Base-by-base conservation (phyloP, 2,797 vertebrate genomes). In the Podarcis siculus region DNA sequence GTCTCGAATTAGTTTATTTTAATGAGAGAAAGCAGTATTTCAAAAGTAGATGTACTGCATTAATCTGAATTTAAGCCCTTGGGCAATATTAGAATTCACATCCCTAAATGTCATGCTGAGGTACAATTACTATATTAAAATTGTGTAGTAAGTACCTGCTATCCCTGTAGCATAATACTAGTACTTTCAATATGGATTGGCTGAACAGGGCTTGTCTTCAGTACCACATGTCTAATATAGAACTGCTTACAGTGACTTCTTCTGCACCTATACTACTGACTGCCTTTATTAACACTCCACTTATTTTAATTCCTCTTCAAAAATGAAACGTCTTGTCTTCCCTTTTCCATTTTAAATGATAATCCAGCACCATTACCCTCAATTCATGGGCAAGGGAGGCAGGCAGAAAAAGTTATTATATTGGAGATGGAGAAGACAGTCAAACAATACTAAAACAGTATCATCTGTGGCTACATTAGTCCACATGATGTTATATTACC, bases 101-200 rank as follows among this genome's bases (percentile, higher is more conserved):
- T 32, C 75, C 84, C 8, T 80, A 15, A 85, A n/a, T 83, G 37
- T 86, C 88, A 86, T 76, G 85, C 42, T 91, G 82, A 30, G 89
- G 91, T 90, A 83, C 85, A 93, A 93, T 86, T 94, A 94, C 94
- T 79, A 84, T 66, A 91, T 92, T 93, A 90, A 85, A 95, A 92
- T 78, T 76, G 92, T 72, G 82, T 90, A 90, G 88, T 86, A 94
- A 95, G 93, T 93, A 94, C 17, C 69, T 87, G 67, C 39, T 79
- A 86, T 49, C 23, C 81, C 87, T 88, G 35, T 37, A 93, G 83
- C 1, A 9, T 8, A 82, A 86, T 85, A 67, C 82, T 61, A 82
- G 4, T 35, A 30, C 71, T 91, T 89, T 91, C 84, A 71, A 88
- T 93, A 89, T 27, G 92, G 58, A 64, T 49, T 88, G 25, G n/a